Conservation (phyloP, 2,888 invertebrate species). For the Punctoribates punctum region DNA sequence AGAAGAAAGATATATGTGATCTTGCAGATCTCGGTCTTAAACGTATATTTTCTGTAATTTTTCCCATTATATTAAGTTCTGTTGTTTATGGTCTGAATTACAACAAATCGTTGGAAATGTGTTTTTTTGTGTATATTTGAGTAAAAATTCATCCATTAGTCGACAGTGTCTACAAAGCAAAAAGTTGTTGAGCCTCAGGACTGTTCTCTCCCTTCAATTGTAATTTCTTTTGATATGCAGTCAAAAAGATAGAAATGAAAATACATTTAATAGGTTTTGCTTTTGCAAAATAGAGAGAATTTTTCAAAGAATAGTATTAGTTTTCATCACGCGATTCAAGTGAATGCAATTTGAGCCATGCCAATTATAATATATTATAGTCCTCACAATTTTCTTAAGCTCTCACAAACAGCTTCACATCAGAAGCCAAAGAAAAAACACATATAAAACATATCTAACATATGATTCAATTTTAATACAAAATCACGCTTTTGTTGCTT, state of each 20-base stretch:
- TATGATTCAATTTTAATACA: no score
- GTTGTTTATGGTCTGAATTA: no score
- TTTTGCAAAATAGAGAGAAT: slow-evolving; percentile 21
- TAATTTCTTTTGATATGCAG: not conserved
- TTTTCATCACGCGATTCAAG: slow-evolving; percentile 25
- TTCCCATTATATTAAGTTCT: no score
- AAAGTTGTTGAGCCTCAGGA: no score
- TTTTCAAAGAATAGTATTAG: slow-evolving; percentile 26
- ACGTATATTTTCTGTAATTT: no score
- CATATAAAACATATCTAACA: not conserved
- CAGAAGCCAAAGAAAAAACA: not conserved
- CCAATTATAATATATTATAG: slow-evolving; percentile 14
- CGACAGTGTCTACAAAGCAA: no score
- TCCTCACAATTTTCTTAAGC: not conserved
- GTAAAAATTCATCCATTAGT: no score
- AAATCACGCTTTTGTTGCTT: no score
- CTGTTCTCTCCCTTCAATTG: not conserved
- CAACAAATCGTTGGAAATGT: no score
- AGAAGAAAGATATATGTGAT: no score
- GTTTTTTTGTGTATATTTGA: no score
- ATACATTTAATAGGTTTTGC: slow-evolving; percentile 25
- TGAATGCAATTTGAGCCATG: not conserved
- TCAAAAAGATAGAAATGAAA: not conserved
- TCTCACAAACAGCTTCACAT: not conserved
- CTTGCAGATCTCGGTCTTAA: no score